Conservation (phyloP, 2,888 invertebrate genomes). For the Heliconius hortense region DNA sequence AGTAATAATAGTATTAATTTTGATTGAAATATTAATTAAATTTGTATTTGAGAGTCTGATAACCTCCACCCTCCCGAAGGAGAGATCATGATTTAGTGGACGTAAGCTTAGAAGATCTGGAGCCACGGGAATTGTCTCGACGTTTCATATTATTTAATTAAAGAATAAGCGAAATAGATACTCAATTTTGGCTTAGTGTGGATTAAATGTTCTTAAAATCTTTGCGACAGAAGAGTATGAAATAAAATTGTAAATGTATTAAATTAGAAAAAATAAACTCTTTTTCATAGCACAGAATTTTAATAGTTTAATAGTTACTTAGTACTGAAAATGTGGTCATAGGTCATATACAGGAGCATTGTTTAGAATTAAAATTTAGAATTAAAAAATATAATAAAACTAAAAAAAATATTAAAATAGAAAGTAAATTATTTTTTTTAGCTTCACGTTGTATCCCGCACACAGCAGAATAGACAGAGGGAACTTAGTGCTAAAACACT, state of each 20-base stretch:
- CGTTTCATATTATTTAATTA: conserved; percentile 22
- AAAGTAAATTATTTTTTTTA: too few relatives aligned
- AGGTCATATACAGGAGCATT: too few relatives aligned
- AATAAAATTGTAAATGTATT: background rate
- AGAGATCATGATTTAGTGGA: conserved; percentile 19
- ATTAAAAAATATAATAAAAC: too few relatives aligned
- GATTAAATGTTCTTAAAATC: background rate
- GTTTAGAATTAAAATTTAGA: too few relatives aligned
- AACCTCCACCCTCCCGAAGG: conserved; percentile 8
- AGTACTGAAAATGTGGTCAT: too few relatives aligned
- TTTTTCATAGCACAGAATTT: too few relatives aligned
- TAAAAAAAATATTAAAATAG: too few relatives aligned
- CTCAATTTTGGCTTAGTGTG: conserved; percentile 1
- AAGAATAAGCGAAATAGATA: conserved; percentile 16
- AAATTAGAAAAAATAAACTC: background rate
- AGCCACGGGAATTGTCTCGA: conserved; percentile 15
- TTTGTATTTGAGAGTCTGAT: background rate
- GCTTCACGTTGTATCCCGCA: too few relatives aligned
- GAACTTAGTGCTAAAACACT: too few relatives aligned
- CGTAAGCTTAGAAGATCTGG: conserved; percentile 18
- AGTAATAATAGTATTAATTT: background rate
- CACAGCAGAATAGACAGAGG: too few relatives aligned
- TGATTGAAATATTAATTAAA: conserved; percentile 16
- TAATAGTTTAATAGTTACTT: too few relatives aligned
- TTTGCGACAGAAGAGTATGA: background rate